Conservation (phyloP, 2,113 vertebrate species). For the Laticauda colubrina region DNA sequence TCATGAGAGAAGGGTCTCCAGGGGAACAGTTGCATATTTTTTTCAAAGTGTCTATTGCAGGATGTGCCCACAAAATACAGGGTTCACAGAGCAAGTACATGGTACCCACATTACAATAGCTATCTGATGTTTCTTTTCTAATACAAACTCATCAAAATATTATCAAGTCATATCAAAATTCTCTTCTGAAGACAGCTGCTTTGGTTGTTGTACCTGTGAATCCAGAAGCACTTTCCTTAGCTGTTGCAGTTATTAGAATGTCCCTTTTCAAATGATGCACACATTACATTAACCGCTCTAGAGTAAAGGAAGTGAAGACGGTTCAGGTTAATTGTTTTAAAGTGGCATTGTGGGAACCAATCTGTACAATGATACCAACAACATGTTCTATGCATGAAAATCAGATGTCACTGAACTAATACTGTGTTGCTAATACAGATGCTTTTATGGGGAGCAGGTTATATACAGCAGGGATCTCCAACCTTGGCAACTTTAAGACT, state of each 20-base stretch:
- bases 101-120: not conserved
- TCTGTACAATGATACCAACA: not conserved
- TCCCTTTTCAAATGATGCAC: not conserved
- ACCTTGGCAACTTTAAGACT: no score
- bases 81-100: not conserved
- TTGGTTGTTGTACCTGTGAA: not conserved
- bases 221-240: not conserved
- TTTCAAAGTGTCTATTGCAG: not conserved
- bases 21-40: not conserved
- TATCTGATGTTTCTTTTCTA: not conserved
- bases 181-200: not conserved
- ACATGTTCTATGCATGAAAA: not conserved
- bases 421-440: slow-evolving; percentile 56
- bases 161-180: not conserved
- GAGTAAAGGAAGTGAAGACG: not conserved
- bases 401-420: slow-evolving; percentile 62
- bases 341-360: not conserved
- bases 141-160: not conserved
- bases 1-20: not conserved
- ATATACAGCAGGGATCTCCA: no score
- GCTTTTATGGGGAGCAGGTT: slow-evolving; percentile 29
- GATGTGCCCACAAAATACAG: not conserved
- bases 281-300: not conserved
- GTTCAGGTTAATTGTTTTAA: not conserved
- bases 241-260: not conserved